phyloP scores from a whole-genome alignment of 1,140 invertebrate genomes.

The Bombus polaris region DNA sequence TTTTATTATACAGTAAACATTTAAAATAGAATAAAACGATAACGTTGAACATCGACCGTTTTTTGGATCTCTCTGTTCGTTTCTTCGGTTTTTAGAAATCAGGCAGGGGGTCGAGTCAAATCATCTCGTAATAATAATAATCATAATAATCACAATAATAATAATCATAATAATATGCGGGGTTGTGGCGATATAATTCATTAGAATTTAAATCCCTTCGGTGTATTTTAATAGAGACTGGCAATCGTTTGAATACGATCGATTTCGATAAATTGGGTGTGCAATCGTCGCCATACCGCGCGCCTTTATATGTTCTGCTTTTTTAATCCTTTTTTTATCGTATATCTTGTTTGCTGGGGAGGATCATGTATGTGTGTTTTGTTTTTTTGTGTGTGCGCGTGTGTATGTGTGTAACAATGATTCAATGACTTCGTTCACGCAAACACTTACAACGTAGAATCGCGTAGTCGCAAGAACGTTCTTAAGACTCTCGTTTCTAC shows the following conservation, averaged over 20 bases:
- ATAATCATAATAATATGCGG: conserved; percentile 14
- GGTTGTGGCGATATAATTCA: conserved; percentile 43
- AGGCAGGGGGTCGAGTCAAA: conserved; percentile 62
- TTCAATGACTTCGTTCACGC: neutral
- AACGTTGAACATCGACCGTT: conserved; percentile 75
- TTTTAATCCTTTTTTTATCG: conserved; percentile 10
- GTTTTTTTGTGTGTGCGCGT: neutral
- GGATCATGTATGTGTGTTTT: neutral
- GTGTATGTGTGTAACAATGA: neutral
- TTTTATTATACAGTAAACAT: conserved; percentile 80
- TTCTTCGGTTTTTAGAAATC: conserved; percentile 71
- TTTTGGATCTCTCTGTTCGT: neutral
- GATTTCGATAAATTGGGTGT: conserved; percentile 36
- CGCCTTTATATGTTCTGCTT: neutral
- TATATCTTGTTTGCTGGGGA: neutral
- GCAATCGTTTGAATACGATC: conserved; percentile 45
- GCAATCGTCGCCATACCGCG: conserved; percentile 38
- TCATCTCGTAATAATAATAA: conserved; percentile 36
- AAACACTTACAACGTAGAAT: conserved; percentile 32
- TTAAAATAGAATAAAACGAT: conserved; percentile 79
- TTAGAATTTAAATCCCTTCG: conserved; percentile 12
- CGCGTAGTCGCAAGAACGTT: neutral
- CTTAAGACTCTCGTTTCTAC: conserved; percentile 14
- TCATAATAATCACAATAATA: conserved; percentile 2
- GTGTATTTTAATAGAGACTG: conserved; percentile 28